Base-by-base conservation (phyloP, 2,113 vertebrate genomes). In the Corvus moneduloides region DNA sequence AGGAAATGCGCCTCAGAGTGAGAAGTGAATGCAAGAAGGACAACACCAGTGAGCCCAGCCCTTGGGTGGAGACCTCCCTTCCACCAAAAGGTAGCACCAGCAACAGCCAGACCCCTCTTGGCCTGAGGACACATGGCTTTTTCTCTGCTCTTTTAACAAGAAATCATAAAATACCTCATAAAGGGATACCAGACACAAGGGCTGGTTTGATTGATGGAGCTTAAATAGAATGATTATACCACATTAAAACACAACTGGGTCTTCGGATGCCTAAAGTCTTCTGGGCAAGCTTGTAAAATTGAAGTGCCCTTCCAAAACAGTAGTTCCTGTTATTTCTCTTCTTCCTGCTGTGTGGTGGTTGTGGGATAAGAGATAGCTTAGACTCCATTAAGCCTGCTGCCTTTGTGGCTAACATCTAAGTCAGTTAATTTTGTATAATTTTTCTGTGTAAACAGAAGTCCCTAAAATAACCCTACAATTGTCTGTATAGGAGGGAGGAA, bases 1-100 rank as follows among this genome's bases (percentile, higher is more conserved):
- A 91, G 89, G 88, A 93, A 61, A 55, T 91, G 73, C 10, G 17
- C 35, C 87, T 97, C 69, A 78, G n/a, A 87, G 94, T 97, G 72
- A 93, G 90, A 63, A 93, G 71, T 9, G 74, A 94, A 13, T 97
- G 97, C 87, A 66, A 32, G 75, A 7, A 33, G 0, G n/a, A n/a
- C 24, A 96, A 51, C 14, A 8, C 3, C 56, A 97, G 56, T 4
- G 1, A 90, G 51, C 93, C 83, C 51, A 97, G 96, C 55, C 46
- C 1, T 0, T 97, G 96, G 96, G 73, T 95, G 72, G 93, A 96
- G 86, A 66, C 43, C 26, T 81, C 69, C 2, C 41, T 96, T 10
- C 64, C 5, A 8, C 93, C 88, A 18, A 75, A 63, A 96, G 96
- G 96, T 97, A 94, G 67, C 14, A 2, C 1, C 4, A 21, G 56